These are phyloP conservation scores for Acrobasis consociella DNA, from an alignment of 2,888 invertebrate species.

Conservation along the genomic window DNA sequence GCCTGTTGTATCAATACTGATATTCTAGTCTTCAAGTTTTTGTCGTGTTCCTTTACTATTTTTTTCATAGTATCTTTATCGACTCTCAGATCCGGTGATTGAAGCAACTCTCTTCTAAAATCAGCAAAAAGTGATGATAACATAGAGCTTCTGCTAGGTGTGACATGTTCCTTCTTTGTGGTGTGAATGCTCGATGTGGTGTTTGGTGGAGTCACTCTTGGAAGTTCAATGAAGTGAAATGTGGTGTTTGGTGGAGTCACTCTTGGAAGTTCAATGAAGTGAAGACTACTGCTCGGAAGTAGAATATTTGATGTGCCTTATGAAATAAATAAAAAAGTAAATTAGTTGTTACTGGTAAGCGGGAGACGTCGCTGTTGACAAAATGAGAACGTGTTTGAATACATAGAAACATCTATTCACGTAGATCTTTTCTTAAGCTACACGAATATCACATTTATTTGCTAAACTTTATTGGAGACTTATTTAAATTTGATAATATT, in stretches of 20 bases:
- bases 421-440: too few species aligned
- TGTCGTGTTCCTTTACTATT: slow-evolving; percentile 49
- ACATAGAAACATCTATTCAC: too few species aligned
- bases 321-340: neutral
- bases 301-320: neutral
- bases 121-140: neutral
- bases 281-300: slow-evolving; percentile 6
- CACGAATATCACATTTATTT: too few species aligned
- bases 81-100: neutral
- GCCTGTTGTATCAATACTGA: slow-evolving; percentile 59
- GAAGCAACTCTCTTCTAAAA: neutral
- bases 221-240: slow-evolving; percentile 4
- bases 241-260: neutral
- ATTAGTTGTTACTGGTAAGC: too few species aligned
- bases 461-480: too few species aligned
- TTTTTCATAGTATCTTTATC: slow-evolving; percentile 13
- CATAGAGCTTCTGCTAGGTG: neutral
- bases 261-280: slow-evolving; percentile 6
- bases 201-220: neutral
- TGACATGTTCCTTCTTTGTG: neutral
- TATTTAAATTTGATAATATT: too few species aligned
- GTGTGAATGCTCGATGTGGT: neutral
- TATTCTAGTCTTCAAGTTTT: slow-evolving; percentile 60
- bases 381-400: too few species aligned
- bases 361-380: too few species aligned